These are phyloP conservation scores for Micropterix aruncella DNA, from an alignment of 2,888 invertebrate genomes.

Conservation along the genomic window DNA sequence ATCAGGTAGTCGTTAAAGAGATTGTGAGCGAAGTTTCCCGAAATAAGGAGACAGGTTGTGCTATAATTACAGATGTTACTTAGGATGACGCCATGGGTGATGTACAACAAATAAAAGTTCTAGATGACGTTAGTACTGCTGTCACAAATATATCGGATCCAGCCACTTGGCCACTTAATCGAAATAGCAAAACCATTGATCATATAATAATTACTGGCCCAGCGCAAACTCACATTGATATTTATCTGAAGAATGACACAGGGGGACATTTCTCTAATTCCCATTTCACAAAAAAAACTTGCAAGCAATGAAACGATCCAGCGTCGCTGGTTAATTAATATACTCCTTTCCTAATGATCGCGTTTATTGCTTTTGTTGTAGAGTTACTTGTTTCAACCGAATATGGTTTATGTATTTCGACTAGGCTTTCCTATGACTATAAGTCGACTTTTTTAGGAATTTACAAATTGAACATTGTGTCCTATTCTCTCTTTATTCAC, in stretches of 20 bases:
- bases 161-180: slow-evolving; percentile 12
- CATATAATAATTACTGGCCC: slow-evolving; percentile 10
- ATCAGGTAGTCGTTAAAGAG: too few species aligned
- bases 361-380: slow-evolving; percentile 14
- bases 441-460: too few species aligned
- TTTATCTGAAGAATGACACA: slow-evolving; percentile 9
- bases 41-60: too few species aligned
- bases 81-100: too few species aligned
- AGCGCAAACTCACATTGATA: slow-evolving; percentile 9
- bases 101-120: slow-evolving; percentile 9
- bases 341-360: slow-evolving; percentile 12
- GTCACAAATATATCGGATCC: slow-evolving; percentile 12
- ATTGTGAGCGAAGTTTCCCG: too few species aligned
- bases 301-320: slow-evolving; percentile 8
- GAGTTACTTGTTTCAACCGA: too few species aligned
- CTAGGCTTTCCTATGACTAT: too few species aligned
- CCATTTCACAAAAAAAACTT: slow-evolving; percentile 7
- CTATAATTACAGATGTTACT: too few species aligned
- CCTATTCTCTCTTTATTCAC: too few species aligned
- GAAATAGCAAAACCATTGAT: slow-evolving; percentile 12
- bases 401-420: too few species aligned
- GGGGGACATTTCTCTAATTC: slow-evolving; percentile 9
- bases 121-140: slow-evolving; percentile 10
- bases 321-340: slow-evolving; percentile 13
- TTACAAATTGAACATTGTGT: too few species aligned